A percentile compares a stretch with the other conserved stretches of the same genome.
Evolutionary conservation across 2,797 vertebrate species (phyloP).

Genomic region (Dromococcyx pavoninus): DNA sequence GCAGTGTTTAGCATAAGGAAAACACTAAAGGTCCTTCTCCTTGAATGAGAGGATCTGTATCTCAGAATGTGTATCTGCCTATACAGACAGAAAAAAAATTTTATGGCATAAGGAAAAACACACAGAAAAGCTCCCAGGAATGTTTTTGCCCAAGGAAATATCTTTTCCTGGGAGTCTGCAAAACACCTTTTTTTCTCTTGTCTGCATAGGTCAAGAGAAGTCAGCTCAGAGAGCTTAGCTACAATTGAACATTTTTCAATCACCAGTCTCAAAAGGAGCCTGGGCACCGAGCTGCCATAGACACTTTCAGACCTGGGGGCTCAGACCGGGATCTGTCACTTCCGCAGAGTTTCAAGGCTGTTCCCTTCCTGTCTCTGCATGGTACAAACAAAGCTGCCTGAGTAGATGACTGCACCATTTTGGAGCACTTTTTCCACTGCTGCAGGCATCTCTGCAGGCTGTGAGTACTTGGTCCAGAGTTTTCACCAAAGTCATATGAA

Average conservation of each 20-base stretch:
- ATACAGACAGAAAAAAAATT: background rate
- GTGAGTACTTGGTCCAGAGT: background rate
- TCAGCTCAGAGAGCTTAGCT: background rate
- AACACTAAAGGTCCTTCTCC: background rate
- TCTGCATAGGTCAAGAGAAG: background rate
- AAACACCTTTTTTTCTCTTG: background rate
- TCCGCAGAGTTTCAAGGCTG: background rate
- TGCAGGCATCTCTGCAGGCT: background rate
- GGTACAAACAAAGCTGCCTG: background rate
- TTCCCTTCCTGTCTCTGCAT: background rate
- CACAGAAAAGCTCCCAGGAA: background rate
- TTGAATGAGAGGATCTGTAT: background rate
- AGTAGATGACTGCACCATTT: conserved; percentile 39
- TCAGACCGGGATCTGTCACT: fast-evolving
- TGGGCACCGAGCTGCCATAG: fast-evolving
- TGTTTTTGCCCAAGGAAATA: background rate
- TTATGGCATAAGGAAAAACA: background rate
- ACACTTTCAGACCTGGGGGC: background rate
- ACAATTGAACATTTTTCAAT: background rate
- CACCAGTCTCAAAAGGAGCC: background rate
- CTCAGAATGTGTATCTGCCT: background rate
- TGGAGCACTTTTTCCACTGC: background rate
- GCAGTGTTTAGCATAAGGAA: background rate
- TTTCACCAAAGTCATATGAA: conserved; percentile 49
- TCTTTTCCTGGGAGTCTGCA: background rate